Percentiles rank a stretch among this genome's conserved stretches.
These are phyloP conservation scores for Branchinecta sandiegonensis DNA, from an alignment of 2,888 invertebrate genomes.

Conservation along the genomic window DNA sequence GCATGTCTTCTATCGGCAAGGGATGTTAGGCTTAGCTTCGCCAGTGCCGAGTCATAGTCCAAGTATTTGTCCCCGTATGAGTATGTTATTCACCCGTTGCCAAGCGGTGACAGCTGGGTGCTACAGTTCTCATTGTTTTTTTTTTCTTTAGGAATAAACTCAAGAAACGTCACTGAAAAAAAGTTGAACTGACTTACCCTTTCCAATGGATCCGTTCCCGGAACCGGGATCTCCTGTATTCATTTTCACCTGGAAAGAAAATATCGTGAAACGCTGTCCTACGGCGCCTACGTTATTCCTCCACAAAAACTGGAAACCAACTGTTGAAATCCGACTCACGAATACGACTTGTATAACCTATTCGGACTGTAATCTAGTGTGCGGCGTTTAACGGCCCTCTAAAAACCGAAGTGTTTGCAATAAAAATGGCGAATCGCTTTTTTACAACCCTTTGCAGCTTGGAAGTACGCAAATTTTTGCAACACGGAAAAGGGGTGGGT, in stretches of 20 bases:
- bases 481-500: slow-evolving; percentile 11
- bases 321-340: slow-evolving; percentile 9
- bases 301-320: slow-evolving; percentile 1
- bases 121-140: too few species aligned
- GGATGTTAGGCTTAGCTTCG: too few species aligned
- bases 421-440: slow-evolving; percentile 16
- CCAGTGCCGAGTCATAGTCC: too few species aligned
- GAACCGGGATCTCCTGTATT: slow-evolving; percentile 12
- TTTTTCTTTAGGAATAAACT: too few species aligned
- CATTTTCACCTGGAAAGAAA: slow-evolving; percentile 10
- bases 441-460: slow-evolving; percentile 1
- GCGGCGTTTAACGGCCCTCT: slow-evolving; percentile 16
- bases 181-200: not conserved
- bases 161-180: too few species aligned
- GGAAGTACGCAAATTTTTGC: slow-evolving; percentile 12
- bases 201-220: slow-evolving; percentile 9
- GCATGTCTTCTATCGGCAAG: too few species aligned
- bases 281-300: not conserved
- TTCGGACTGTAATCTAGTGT: slow-evolving; percentile 8
- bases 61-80: too few species aligned
- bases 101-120: too few species aligned
- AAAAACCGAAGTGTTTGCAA: slow-evolving; percentile 16
- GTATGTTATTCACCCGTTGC: too few species aligned
- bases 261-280: not conserved
- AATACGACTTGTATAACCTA: slow-evolving; percentile 7